phyloP scores from a whole-genome alignment of 2,797 vertebrate species.

The Cuniculus paca region DNA sequence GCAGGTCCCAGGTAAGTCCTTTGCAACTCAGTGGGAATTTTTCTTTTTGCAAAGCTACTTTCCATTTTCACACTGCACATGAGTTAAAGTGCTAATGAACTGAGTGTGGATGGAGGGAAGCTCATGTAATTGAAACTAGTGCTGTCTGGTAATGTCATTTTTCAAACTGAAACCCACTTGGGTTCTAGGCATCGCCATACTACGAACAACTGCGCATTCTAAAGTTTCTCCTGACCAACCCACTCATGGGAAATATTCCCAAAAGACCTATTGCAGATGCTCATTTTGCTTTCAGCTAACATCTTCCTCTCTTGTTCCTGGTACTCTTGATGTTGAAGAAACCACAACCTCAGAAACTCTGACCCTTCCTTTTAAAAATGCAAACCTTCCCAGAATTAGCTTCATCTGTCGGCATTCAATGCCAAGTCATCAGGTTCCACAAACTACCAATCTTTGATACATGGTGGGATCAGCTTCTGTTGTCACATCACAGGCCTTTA shows the following conservation, averaged over 20 bases:
- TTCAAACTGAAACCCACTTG: slow-evolving; percentile 15
- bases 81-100: neutral
- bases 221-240: neutral
- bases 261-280: neutral
- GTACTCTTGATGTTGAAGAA: neutral
- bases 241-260: neutral
- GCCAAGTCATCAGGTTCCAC: neutral
- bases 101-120: neutral
- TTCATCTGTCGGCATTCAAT: neutral
- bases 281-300: neutral
- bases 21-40: neutral
- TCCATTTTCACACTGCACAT: neutral
- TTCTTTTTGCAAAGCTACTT: neutral
- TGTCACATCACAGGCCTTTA: neutral
- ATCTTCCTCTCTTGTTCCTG: neutral
- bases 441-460: neutral
- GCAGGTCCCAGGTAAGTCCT: neutral
- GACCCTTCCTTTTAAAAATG: neutral
- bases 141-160: neutral
- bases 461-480: neutral
- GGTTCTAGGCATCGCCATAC: neutral
- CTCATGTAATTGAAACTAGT: neutral
- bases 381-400: neutral
- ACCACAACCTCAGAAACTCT: neutral
- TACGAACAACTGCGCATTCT: neutral